phyloP scores from a whole-genome alignment of 2,888 invertebrate species.

The Idaea biselata region DNA sequence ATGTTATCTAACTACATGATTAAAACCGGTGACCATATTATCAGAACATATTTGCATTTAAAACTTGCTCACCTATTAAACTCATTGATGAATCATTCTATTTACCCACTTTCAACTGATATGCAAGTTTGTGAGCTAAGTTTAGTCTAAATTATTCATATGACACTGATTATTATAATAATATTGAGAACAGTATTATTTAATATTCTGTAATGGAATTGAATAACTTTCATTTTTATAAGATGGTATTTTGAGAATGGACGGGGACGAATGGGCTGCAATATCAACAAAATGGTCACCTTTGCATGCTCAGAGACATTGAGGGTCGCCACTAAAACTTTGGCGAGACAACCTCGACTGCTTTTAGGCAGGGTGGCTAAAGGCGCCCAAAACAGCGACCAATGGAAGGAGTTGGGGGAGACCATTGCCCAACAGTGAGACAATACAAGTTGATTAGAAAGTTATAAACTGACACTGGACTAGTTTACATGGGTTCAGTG shows the following conservation, averaged over 20 bases:
- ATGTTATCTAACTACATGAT: not conserved
- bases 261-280: too few species aligned
- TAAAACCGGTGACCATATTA: not conserved
- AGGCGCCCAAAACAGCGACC: too few species aligned
- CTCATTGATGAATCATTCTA: constrained; percentile 7
- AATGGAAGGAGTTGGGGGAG: too few species aligned
- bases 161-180: not conserved
- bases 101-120: not conserved
- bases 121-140: not conserved
- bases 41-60: constrained; percentile 33
- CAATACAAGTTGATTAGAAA: too few species aligned
- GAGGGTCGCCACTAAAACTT: too few species aligned
- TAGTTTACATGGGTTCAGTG: too few species aligned
- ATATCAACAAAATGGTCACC: too few species aligned
- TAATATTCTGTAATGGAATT: constrained; percentile 8
- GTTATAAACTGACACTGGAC: constrained; percentile 8
- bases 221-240: not conserved
- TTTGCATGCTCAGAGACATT: too few species aligned
- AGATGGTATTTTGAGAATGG: not conserved
- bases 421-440: too few species aligned
- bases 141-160: not conserved
- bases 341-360: too few species aligned
- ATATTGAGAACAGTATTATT: constrained; percentile 1
- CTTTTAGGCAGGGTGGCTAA: too few species aligned
- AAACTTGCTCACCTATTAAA: constrained; percentile 4